A percentile compares a stretch with the other conserved stretches of the same genome.
Evolutionary conservation across 2,797 vertebrate genomes (phyloP).

Genomic region (Babyrousa celebensis): DNA sequence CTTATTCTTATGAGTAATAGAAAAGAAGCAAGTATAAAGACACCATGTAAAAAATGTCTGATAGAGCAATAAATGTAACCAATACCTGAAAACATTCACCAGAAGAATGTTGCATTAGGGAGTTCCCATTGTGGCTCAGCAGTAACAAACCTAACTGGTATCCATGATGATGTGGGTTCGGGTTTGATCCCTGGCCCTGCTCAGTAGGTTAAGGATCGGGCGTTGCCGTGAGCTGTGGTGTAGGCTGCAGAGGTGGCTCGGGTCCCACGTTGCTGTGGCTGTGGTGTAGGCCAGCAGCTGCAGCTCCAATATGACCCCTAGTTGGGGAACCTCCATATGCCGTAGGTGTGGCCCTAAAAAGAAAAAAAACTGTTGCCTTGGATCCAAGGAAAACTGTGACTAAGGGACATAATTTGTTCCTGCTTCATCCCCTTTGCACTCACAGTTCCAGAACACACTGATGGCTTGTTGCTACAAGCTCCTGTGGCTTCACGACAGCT

Average conservation of each 20-base stretch:
- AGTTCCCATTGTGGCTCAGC: too few species aligned
- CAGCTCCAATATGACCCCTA: too few species aligned
- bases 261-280: too few species aligned
- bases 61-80: neutral
- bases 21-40: neutral
- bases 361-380: neutral
- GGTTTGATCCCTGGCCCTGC: too few species aligned
- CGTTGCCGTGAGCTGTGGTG: too few species aligned
- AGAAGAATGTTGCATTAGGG: neutral
- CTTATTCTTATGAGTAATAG: neutral
- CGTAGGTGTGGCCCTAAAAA: neutral
- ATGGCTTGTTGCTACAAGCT: neutral
- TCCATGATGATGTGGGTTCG: too few species aligned
- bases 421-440: neutral
- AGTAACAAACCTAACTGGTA: too few species aligned
- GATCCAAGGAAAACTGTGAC: constrained; percentile 21
- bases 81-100: neutral
- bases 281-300: too few species aligned
- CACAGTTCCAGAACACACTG: neutral
- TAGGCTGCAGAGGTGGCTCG: too few species aligned
- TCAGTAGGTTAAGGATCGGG: too few species aligned
- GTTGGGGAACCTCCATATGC: too few species aligned
- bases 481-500: neutral
- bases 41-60: neutral
- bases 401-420: neutral